Conservation (phyloP, 2,888 invertebrate genomes). For the Gasteruption jaculator region DNA sequence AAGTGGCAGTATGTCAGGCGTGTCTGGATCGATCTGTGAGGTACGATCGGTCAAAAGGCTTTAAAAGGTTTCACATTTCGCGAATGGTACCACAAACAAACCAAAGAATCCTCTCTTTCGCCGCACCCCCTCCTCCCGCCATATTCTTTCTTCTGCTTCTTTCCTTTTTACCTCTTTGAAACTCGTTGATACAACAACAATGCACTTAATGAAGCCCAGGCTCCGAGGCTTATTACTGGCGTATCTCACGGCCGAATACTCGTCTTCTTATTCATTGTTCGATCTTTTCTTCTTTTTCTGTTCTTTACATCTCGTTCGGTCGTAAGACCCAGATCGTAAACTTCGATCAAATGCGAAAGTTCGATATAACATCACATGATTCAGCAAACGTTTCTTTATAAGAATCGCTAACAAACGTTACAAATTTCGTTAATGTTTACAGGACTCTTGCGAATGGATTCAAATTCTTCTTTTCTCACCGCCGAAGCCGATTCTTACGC, state of each 20-base stretch:
- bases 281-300: too few species aligned
- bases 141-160: too few species aligned
- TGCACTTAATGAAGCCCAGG: slow-evolving; percentile 47
- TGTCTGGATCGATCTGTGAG: slow-evolving; percentile 24
- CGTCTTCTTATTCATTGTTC: slow-evolving; percentile 38
- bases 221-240: slow-evolving; percentile 46
- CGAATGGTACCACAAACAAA: too few species aligned
- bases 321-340: slow-evolving; percentile 31
- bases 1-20: background rate
- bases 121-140: too few species aligned
- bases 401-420: slow-evolving; percentile 34
- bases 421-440: too few species aligned
- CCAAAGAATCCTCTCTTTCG: too few species aligned
- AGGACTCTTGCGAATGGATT: too few species aligned
- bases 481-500: too few species aligned
- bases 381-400: slow-evolving; percentile 30
- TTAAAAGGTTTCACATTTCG: slow-evolving; percentile 19
- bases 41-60: slow-evolving; percentile 27
- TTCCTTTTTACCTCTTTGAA: too few species aligned
- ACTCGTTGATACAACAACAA: too few species aligned
- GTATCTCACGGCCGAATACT: slow-evolving; percentile 40
- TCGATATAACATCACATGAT: slow-evolving; percentile 20
- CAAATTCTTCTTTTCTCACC: too few species aligned
- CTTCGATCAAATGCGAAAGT: slow-evolving; percentile 19
- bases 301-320: too few species aligned